Base-by-base conservation (phyloP, 37 sponge, comb jelly and placozoan species). In the Amphimedon queenslandica region DNA sequence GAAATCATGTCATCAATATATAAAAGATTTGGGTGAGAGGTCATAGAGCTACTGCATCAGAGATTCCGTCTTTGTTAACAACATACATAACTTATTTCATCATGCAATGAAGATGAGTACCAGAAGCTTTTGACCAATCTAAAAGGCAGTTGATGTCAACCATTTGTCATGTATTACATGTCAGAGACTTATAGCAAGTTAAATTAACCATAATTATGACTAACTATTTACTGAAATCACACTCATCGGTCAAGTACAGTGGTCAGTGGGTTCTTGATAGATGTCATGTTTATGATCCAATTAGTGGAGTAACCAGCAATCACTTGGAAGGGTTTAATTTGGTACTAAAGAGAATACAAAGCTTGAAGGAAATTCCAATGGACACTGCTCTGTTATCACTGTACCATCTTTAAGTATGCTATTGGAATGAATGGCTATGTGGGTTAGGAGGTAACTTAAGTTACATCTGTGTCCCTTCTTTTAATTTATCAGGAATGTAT, bases 1-100 rank as follows among this genome's bases (percentile, higher is more conserved):
- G 80, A 72, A 70, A 79, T 64, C 80, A 70, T 53, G n/a, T 34
- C 1, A 57, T 79, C 51, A 71, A 58, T n/a, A 23, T 64, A 36
- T 4, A 37, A 10, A 78, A 78, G 70, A 32, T 63, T 16, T 79
- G 80, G 80, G 71, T 79, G 1, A 0, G 66, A 11, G 25, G 63
- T 25, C 80, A 79, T 70, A 60, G 64, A 35, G 78, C 69, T 32
- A 37, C 70, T 25, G 11, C 43, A 20, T 37, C 33, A 10, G 64
- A 70, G 23, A 39, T 70, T 23, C 63, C 1, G 79, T 39, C 31
- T 79, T 38, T 39, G 29, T 79, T 1, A 32, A 43, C 1, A 16
- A 79, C 10, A 11, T 70, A 40, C 64, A 53, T 27, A 53, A 70
- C 0, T 34, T 79, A 6, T 70, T 79, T n/a, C 80, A 79, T 40